Conservation (phyloP, 2,888 invertebrate genomes). For the Toxonevra muliebris region DNA sequence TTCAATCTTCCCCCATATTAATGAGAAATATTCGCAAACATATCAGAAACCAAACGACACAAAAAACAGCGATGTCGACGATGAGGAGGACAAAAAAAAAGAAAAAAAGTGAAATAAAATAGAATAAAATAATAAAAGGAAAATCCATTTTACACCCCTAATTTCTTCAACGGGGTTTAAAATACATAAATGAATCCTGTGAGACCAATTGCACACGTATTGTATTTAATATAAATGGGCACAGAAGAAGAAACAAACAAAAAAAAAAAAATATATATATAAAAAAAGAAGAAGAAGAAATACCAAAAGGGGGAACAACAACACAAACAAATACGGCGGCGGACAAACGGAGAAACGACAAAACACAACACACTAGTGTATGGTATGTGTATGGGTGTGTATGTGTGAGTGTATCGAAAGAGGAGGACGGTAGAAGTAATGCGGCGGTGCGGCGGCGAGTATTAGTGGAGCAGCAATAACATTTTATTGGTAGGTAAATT, state of each 20-base stretch:
- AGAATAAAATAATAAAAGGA: constrained; percentile 53
- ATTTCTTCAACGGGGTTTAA: constrained; percentile 39
- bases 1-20: constrained; percentile 9
- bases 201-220: constrained; percentile 51
- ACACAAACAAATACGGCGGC: constrained; percentile 3
- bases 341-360: constrained; percentile 20
- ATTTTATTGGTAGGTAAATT: too few species aligned
- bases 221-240: constrained; percentile 6
- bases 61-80: constrained; percentile 29
- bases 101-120: constrained; percentile 22
- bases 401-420: background rate
- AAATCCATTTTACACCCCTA: constrained; percentile 59
- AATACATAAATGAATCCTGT: constrained; percentile 49
- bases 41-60: constrained; percentile 28
- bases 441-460: constrained; percentile 4
- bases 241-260: constrained; percentile 20
- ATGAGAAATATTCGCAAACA: constrained; percentile 19
- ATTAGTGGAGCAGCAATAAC: background rate
- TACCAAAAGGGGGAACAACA: constrained; percentile 21
- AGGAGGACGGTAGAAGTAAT: constrained; percentile 12
- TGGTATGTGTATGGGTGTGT: background rate
- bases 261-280: constrained; percentile 26
- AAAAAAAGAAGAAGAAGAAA: constrained; percentile 21
- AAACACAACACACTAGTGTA: background rate
- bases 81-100: constrained; percentile 19